Evolutionary conservation across 2,888 invertebrate species (phyloP), one percentile per base, ranked within the genome.

Genomic region (Oscheius sp.): DNA sequence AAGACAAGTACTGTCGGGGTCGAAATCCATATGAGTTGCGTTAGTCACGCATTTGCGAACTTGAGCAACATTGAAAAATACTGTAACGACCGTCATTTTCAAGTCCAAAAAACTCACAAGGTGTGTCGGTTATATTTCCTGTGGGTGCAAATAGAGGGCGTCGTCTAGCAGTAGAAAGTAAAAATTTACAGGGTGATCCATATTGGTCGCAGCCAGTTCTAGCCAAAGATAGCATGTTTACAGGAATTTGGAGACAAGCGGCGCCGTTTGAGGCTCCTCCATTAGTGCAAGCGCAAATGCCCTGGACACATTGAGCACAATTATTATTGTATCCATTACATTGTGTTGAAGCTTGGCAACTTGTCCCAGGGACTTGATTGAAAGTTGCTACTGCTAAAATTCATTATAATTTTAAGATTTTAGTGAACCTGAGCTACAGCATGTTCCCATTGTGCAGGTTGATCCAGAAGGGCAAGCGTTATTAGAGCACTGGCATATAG

Each of bases 401-500:
- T 48, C 8, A 17, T 64, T 3, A 10, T 1, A 1, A 23, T 48
- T 63, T 34, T 58, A 27, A 1, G 17, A 10, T 10, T 15, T 10
- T 20, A 12, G 8, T 37, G 8, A 37, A 68, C 69, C 65, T 3
- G 76, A 65, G 17, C 82, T 69, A 69, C 86, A 86, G 58, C 86
- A 86, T 17, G 81, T 84, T 46, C 86, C 86, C 75, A 75, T 78
- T 63, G 78, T 78, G 72, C 86, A 86, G 5, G 72, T 65, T 6
- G 81, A 71, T 31, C 79, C 79, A 17, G 61, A 23, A n/a, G 86
- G 86, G 68, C 86, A 86, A 37, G 69, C 75, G 57, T 74, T 76
- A 71, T 82, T 83, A 17, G 85, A 85, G 71, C 86, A 86, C 71
- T 86, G 84, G 70, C 86, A 86, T 45, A 86, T 77, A 25, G 86